phyloP scores from a whole-genome alignment of 2,797 vertebrate genomes.

The Acestrorhynchus altus region DNA sequence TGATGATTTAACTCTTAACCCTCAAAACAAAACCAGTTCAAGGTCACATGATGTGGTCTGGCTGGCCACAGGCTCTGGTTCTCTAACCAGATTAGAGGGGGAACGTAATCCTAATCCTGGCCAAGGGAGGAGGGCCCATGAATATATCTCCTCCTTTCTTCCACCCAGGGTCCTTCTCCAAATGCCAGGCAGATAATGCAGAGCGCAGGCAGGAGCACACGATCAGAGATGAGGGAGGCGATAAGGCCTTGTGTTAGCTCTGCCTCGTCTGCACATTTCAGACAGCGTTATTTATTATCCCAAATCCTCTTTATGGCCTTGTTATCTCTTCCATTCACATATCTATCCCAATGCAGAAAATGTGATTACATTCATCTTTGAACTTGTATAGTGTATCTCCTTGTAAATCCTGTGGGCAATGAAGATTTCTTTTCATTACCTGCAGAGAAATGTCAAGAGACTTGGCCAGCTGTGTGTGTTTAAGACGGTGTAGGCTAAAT shows the following conservation, averaged over 20 bases:
- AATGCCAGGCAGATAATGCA: slow-evolving; percentile 56
- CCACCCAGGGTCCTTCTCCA: background rate
- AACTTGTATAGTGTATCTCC: slow-evolving; percentile 57
- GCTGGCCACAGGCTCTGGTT: background rate
- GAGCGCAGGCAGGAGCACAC: slow-evolving; percentile 35
- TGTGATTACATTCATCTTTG: slow-evolving; percentile 69
- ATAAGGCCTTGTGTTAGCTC: slow-evolving; percentile 60
- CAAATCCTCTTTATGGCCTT: slow-evolving; percentile 61
- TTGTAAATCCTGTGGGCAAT: slow-evolving; percentile 54
- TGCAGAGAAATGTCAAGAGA: slow-evolving; percentile 32
- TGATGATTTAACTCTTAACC: background rate
- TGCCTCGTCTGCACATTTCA: slow-evolving; percentile 61
- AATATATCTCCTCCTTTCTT: slow-evolving; percentile 57
- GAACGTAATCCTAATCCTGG: slow-evolving; percentile 40
- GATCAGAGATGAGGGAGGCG: slow-evolving; percentile 65
- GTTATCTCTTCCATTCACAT: slow-evolving; percentile 68
- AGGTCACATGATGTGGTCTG: slow-evolving; percentile 17
- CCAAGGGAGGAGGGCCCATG: slow-evolving; percentile 50
- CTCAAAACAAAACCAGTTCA: background rate
- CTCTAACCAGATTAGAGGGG: slow-evolving; percentile 35
- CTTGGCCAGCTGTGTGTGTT: background rate
- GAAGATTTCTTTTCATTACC: slow-evolving; percentile 41
- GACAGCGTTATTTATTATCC: slow-evolving; percentile 71
- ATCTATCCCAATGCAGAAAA: slow-evolving; percentile 65
- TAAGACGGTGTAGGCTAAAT: slow-evolving; percentile 13